A percentile compares a stretch with the other conserved stretches of the same genome.
Evolutionary conservation across 2,888 invertebrate species (phyloP).

Genomic region (Pterostichus madidus): DNA sequence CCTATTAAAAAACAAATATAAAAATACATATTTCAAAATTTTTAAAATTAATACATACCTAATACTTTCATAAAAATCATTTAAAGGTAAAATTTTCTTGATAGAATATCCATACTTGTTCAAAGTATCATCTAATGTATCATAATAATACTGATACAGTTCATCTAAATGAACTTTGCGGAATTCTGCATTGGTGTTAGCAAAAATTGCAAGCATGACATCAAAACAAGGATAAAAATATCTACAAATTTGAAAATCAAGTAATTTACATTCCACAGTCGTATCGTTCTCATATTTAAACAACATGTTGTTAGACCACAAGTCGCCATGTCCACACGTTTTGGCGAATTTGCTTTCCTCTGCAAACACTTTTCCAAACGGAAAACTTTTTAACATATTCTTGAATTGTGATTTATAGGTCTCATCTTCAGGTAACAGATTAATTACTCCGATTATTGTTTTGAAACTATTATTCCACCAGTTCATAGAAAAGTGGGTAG

Average conservation of each 20-base stretch:
- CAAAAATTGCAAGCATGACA: constrained; percentile 71
- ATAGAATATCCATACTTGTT: constrained; percentile 67
- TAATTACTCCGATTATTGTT: constrained; percentile 70
- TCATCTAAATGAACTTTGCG: constrained; percentile 70
- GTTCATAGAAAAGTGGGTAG: not conserved
- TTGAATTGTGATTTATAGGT: constrained; percentile 69
- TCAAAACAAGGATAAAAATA: constrained; percentile 72
- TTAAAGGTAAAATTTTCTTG: constrained; percentile 5
- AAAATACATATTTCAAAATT: not conserved
- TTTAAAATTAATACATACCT: constrained; percentile 10
- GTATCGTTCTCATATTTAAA: constrained; percentile 67
- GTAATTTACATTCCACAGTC: constrained; percentile 69
- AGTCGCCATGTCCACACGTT: constrained; percentile 72
- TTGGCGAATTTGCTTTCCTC: constrained; percentile 66
- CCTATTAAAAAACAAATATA: not conserved
- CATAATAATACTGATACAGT: constrained; percentile 72
- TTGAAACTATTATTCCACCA: constrained; percentile 45
- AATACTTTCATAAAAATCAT: constrained; percentile 37
- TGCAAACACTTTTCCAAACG: constrained; percentile 22
- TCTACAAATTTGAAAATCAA: constrained; percentile 73
- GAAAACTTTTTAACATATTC: not conserved
- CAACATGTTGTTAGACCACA: constrained; percentile 74
- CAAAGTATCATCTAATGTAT: constrained; percentile 69
- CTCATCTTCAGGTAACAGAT: constrained; percentile 70
- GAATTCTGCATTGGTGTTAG: constrained; percentile 71